Evolutionary conservation across 2,888 invertebrate genomes (phyloP), one percentile per base, ranked within the genome.

Genomic region (Odontomyia ornata): DNA sequence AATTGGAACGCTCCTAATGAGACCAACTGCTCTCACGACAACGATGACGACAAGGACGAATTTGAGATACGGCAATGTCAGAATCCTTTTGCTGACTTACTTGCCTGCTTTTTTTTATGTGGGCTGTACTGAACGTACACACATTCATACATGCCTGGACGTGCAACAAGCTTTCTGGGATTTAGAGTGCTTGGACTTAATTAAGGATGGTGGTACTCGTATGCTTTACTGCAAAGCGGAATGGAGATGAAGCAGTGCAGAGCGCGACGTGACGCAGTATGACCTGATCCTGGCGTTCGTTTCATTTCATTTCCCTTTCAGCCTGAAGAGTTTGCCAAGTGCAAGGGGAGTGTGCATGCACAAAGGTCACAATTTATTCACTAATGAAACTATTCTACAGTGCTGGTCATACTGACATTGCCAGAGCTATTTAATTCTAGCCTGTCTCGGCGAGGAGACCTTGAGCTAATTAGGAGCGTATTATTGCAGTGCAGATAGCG

Each of bases 141-240:
- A 27, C 52, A 52, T 67, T 1, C 11, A 28, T 43, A 46, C 67
- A 28, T 67, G 67, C 36, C 3, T 36, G 36, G 36, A 36, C 36
- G 36, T 3, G 5, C 18, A 67, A 3, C 71, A 64, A 64, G 64
- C 25, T 30, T 64, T 64, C 30, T 28, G 2, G 30, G 64, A 28
- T 64, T 27, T 71, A 43, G 18, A 71, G 71, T 52, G 47, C 71
- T 47, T 71, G 71, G 71, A 47, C 71, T 47, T 71, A 71, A 71
- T 71, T 71, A 71, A 71, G 52, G 11, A 25, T 27, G 25, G 60
- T 28, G 64, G n/a, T n/a, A n/a, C n/a, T n/a, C n/a, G n/a, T 11
- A 47, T 23, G 64, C 27, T n/a, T 71, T 71, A 52, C 71, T 71
- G 27, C 71, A 71, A 15, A n/a, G 30, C 28, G n/a, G 28, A 67